Evolutionary conservation across 1,140 invertebrate species (phyloP).

Genomic region (Drosophila ironensis): DNA sequence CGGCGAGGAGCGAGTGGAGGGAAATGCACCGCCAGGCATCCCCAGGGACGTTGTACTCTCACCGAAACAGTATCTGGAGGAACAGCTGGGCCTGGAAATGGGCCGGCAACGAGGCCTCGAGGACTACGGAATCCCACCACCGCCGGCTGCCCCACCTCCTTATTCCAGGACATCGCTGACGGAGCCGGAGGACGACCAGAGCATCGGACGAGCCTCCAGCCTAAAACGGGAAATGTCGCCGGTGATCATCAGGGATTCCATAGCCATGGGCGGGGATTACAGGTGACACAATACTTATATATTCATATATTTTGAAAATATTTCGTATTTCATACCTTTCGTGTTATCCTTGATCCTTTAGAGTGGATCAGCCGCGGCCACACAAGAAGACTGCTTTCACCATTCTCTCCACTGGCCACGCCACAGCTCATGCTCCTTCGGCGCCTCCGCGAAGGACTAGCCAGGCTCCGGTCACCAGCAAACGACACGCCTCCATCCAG

Average conservation of each 20-base stretch:
- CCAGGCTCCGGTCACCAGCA: conserved; percentile 40
- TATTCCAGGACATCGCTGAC: conserved; percentile 4
- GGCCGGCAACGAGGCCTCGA: conserved; percentile 24
- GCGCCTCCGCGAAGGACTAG: conserved; percentile 5
- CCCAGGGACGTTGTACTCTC: conserved; percentile 57
- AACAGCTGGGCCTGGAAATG: conserved; percentile 42
- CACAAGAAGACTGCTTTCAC: conserved; percentile 84
- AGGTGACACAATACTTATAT: conserved; percentile 43
- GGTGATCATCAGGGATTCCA: conserved; percentile 67
- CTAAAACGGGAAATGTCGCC: conserved; percentile 61
- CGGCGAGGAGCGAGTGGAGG: conserved; percentile 53
- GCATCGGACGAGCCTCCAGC: not conserved
- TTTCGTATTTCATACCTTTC: too few relatives aligned
- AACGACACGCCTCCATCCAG: conserved; percentile 68
- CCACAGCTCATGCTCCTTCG: conserved; percentile 64
- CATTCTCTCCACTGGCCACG: conserved; percentile 84
- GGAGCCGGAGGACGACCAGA: conserved; percentile 4
- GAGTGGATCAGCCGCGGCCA: conserved; percentile 79
- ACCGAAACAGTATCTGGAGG: conserved; percentile 61
- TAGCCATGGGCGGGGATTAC: conserved; percentile 71
- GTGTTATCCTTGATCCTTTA: conserved; percentile 21
- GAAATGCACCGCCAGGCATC: not conserved
- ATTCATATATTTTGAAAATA: too few relatives aligned
- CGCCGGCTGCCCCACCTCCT: conserved; percentile 48
- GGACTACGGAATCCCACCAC: conserved; percentile 42